Evolutionary conservation across 2,113 vertebrate genomes (phyloP), one percentile per base, ranked within the genome.

Genomic region (Syngnathoides biaculeatus): DNA sequence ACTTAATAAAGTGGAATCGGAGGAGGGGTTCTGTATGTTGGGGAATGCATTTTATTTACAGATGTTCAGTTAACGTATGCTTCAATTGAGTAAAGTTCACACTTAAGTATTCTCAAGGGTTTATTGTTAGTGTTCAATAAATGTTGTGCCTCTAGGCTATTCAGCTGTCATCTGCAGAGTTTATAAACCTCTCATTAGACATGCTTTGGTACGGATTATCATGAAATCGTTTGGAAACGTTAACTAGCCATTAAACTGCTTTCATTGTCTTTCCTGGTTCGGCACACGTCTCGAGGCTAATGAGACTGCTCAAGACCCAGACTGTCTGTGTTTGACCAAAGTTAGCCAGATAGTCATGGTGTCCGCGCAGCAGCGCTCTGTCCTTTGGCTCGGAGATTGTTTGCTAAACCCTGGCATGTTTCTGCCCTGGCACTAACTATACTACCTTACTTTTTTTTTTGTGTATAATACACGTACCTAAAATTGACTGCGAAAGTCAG

Each of bases 361-460:
- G 38, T 64, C 17, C 30, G 27, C 14, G 26, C 14, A 3, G 5
- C 7, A 2, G 22, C 19, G 65, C 67, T 78, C 52, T 64, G 68
- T 72, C 74, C 64, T 53, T 61, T 55, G 71, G 70, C 67, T 84
- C 53, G 35, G 72, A 78, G 62, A 63, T 24, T 65, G 79, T 73
- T 67, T 78, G 75, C 71, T 84, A 70, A 74, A 61, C 56, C 56
- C 35, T 84, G 77, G 80, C 81, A 64, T 74, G 73, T 81, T 74
- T 85, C 73, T 77, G 68, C 73, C 67, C 67, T 65, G 60, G 6
- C 26, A 30, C 27, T 30, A 30, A 14, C 7, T 17, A 19, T 2
- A 30, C 55, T 30, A 52, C 20, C n/a, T 48, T 6, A 15, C 6
- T 80, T 65, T 74, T 63, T 42, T 35, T 35, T 6, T 35, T 2